Evolutionary conservation across 2,113 vertebrate species (phyloP).

Genomic region (Chloropsis cyanopogon): DNA sequence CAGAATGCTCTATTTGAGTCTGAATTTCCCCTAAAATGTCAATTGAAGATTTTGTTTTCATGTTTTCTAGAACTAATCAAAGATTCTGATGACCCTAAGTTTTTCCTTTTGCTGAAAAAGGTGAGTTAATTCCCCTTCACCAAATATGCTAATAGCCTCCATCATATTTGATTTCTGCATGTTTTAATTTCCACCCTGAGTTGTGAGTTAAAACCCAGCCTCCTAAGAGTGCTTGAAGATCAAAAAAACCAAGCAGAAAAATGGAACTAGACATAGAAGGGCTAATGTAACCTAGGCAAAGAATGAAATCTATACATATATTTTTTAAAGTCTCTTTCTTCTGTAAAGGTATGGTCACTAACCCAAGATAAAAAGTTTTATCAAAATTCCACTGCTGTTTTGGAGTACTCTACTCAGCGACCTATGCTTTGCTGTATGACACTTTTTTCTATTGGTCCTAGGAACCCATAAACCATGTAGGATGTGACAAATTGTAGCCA

Average conservation of each 20-base stretch:
- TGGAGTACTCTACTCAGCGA: background rate
- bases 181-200: background rate
- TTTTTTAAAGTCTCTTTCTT: background rate
- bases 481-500: background rate
- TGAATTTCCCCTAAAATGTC: background rate
- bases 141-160: constrained; percentile 58
- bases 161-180: background rate
- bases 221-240: background rate
- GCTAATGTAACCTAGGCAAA: background rate
- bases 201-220: background rate
- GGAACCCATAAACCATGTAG: background rate
- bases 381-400: background rate
- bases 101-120: constrained; percentile 85
- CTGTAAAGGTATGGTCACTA: background rate
- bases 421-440: background rate
- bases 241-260: background rate
- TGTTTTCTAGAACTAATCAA: constrained; percentile 72
- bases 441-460: background rate
- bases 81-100: constrained; percentile 74
- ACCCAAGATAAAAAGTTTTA: background rate
- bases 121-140: constrained; percentile 70
- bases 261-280: background rate
- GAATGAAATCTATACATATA: background rate
- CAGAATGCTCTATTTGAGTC: background rate
- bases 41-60: background rate